These are phyloP conservation scores for Idaea aversata DNA, from an alignment of 2,888 invertebrate genomes.

Conservation along the genomic window DNA sequence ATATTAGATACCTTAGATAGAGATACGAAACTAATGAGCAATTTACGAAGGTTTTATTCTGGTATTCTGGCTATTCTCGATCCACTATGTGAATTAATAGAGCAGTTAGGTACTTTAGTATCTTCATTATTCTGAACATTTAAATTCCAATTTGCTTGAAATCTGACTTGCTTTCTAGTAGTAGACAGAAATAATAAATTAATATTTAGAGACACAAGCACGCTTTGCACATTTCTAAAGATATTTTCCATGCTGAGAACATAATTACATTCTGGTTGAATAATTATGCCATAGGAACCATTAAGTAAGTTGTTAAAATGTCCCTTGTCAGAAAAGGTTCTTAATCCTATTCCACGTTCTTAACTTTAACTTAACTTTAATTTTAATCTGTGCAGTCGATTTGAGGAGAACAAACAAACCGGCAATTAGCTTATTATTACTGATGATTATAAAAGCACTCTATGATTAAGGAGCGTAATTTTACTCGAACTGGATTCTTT, in stretches of 20 bases:
- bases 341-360: too few relatives aligned
- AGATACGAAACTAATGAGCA: background rate
- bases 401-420: too few relatives aligned
- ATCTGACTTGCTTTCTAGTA: background rate
- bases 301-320: too few relatives aligned
- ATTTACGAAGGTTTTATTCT: background rate
- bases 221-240: too few relatives aligned
- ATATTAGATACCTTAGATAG: slow-evolving; percentile 7
- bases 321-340: too few relatives aligned
- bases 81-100: background rate
- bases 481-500: too few relatives aligned
- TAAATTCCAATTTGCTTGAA: background rate
- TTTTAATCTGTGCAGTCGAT: too few relatives aligned
- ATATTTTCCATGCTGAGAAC: background rate
- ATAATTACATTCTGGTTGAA: background rate
- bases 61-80: background rate
- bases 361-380: too few relatives aligned
- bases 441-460: too few relatives aligned
- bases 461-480: too few relatives aligned
- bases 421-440: too few relatives aligned
- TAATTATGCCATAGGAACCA: background rate
- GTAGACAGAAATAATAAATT: background rate
- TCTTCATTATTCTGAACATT: background rate
- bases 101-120: background rate
- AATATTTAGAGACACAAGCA: too few relatives aligned